These are phyloP conservation scores for Stenotaenia linearis DNA, from an alignment of 2,888 invertebrate genomes.

Conservation along the genomic window DNA sequence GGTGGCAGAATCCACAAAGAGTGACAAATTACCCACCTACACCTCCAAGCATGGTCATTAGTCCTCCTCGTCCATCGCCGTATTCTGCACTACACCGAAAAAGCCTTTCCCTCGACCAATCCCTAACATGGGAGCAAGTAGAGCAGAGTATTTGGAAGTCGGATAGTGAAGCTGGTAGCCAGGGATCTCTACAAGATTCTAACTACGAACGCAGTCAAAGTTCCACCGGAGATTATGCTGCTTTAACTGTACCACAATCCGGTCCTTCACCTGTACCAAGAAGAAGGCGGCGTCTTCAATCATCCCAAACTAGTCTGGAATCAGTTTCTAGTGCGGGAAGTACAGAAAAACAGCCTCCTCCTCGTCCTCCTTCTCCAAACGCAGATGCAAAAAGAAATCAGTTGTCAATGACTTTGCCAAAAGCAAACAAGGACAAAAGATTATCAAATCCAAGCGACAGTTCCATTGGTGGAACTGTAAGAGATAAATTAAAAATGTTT, in stretches of 20 bases:
- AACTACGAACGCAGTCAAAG: constrained; percentile 31
- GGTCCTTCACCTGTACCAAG: constrained; percentile 35
- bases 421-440: constrained; percentile 5
- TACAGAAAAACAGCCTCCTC: neutral
- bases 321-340: constrained; percentile 32
- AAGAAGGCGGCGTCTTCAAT: constrained; percentile 15
- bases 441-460: constrained; percentile 52
- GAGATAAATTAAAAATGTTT: constrained; percentile 65
- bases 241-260: neutral
- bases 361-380: constrained; percentile 20
- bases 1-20: constrained; percentile 38
- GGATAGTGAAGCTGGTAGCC: constrained; percentile 65
- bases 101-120: constrained; percentile 67
- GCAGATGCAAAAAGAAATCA: neutral
- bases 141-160: constrained; percentile 72
- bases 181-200: constrained; percentile 60
- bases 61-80: constrained; percentile 45
- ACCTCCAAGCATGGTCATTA: constrained; percentile 39
- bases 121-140: constrained; percentile 47
- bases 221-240: constrained; percentile 27
- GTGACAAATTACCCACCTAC: constrained; percentile 39
- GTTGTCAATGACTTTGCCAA: neutral
- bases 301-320: constrained; percentile 32
- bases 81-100: constrained; percentile 56
- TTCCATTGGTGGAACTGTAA: constrained; percentile 55